phyloP scores from a whole-genome alignment of 2,113 vertebrate species.

The Scomber japonicus region DNA sequence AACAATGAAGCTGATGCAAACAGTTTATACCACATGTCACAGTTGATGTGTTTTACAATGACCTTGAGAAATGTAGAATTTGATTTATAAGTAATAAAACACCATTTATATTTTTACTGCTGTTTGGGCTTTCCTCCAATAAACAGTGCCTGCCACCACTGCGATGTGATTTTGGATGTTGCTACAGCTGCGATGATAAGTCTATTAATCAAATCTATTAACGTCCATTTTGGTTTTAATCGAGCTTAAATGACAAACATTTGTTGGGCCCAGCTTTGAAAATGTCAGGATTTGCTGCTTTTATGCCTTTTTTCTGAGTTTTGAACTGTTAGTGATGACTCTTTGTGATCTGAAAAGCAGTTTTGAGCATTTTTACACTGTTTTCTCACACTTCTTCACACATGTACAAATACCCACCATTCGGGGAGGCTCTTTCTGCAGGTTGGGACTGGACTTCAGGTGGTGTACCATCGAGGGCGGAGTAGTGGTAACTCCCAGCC shows the following conservation, averaged over 20 bases:
- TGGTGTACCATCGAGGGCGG: background rate
- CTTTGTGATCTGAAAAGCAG: no score
- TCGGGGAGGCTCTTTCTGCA: slow-evolving; percentile 33
- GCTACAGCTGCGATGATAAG: background rate
- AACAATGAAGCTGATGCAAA: slow-evolving; percentile 32
- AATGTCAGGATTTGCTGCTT: slow-evolving; percentile 6
- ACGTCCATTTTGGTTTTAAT: background rate
- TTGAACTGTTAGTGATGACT: background rate
- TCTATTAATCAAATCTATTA: background rate
- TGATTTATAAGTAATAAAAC: slow-evolving; percentile 49
- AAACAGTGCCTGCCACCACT: slow-evolving; percentile 26
- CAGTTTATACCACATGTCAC: slow-evolving; percentile 48
- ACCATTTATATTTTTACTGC: slow-evolving; percentile 56
- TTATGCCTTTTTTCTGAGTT: background rate
- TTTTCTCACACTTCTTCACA: no score
- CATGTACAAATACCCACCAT: slow-evolving; percentile 61
- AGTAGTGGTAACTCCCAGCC: slow-evolving; percentile 77
- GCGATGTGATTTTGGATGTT: slow-evolving; percentile 2
- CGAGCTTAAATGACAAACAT: no score
- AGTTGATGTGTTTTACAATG: slow-evolving; percentile 37
- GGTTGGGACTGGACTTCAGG: slow-evolving; percentile 17
- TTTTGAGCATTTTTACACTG: no score
- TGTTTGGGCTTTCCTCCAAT: slow-evolving; percentile 41
- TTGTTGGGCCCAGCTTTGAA: slow-evolving; percentile 2
- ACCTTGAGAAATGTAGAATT: slow-evolving; percentile 22